A percentile compares a stretch with the other conserved stretches of the same genome.
These are phyloP conservation scores for Lytechinus variegatus DNA, from an alignment of 35 echinoderm and acorn worm genomes.

Conservation along the genomic window DNA sequence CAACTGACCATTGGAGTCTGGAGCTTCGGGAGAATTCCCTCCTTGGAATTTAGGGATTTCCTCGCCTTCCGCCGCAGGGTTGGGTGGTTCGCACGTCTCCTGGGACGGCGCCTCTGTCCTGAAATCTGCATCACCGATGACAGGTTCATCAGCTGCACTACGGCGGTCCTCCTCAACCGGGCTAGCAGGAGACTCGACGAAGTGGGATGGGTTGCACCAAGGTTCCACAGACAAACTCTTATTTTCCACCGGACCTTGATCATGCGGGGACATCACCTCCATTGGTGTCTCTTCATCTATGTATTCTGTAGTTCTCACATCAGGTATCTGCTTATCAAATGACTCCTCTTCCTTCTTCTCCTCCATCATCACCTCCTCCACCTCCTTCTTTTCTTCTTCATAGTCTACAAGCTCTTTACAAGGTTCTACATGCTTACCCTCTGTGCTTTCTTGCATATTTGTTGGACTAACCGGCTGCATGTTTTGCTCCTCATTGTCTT, in stretches of 20 bases:
- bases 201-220: conserved; percentile 29
- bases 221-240: conserved; percentile 47
- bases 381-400: neutral
- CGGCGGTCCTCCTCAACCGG: neutral
- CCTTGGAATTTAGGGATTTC: neutral
- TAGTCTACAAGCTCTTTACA: conserved; percentile 5
- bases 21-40: neutral
- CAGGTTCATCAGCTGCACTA: conserved; percentile 9
- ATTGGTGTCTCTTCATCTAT: neutral
- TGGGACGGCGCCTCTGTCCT: neutral
- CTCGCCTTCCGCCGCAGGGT: neutral
- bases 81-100: conserved; percentile 8
- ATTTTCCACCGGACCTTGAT: neutral
- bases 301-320: conserved; percentile 49
- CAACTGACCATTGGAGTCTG: neutral
- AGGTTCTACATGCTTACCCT: conserved; percentile 9
- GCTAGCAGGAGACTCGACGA: conserved; percentile 38
- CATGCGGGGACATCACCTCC: neutral
- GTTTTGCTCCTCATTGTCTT: neutral
- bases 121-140: neutral
- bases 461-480: neutral
- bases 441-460: neutral
- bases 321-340: conserved; percentile 21
- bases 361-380: conserved; percentile 6
- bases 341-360: neutral